Evolutionary conservation across 2,888 invertebrate genomes (phyloP).

Genomic region (Caenorhabditis sp.): DNA sequence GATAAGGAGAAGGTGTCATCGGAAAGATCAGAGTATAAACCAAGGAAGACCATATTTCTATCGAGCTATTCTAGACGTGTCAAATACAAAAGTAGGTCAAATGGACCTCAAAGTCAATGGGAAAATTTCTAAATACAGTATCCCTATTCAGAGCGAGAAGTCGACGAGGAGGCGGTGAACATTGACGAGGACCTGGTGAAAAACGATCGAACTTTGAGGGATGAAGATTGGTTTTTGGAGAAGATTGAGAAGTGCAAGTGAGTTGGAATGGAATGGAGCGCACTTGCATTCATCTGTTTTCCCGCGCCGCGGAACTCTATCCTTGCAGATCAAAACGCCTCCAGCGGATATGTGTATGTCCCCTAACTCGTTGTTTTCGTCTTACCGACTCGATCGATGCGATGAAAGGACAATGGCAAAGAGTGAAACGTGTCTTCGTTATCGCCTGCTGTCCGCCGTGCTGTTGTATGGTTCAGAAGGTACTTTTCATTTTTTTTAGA

Average conservation of each 20-base stretch:
- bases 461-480: conserved; percentile 53
- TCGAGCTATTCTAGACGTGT: conserved; percentile 43
- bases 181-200: conserved; percentile 29
- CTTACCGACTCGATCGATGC: conserved; percentile 29
- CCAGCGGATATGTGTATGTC: conserved; percentile 53
- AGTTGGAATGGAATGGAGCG: too few relatives aligned
- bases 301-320: too few relatives aligned
- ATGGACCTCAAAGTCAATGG: too few relatives aligned
- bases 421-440: conserved; percentile 49
- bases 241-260: conserved; percentile 59
- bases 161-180: conserved; percentile 21
- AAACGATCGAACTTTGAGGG: conserved; percentile 56
- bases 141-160: not conserved
- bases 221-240: conserved; percentile 58
- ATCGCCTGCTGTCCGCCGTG: conserved; percentile 70
- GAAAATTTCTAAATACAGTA: not conserved
- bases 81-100: conserved; percentile 43
- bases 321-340: conserved; percentile 21
- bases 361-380: conserved; percentile 31
- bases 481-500: conserved; percentile 14
- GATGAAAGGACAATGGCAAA: conserved; percentile 19
- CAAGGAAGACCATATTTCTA: conserved; percentile 3
- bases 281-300: too few relatives aligned
- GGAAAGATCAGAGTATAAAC: not conserved
- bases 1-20: conserved; percentile 5